A percentile compares a stretch with the other conserved stretches of the same genome.
Evolutionary conservation across 2,888 invertebrate species (phyloP).

Genomic region (Papilio protenor): DNA sequence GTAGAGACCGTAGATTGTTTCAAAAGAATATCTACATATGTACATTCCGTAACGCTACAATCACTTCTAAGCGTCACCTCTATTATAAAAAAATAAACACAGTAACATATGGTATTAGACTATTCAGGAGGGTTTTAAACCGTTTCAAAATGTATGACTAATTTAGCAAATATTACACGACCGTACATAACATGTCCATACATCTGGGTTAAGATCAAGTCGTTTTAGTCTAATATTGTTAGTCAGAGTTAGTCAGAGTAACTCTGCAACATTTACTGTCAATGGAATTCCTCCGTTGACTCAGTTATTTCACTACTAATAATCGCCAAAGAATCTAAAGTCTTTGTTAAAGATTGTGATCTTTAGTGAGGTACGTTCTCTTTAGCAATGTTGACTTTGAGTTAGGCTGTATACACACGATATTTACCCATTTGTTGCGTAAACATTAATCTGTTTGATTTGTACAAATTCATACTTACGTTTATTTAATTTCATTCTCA

Average conservation of each 20-base stretch:
- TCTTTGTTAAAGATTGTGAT: constrained; percentile 20
- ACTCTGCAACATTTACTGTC: constrained; percentile 15
- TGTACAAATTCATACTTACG: constrained; percentile 48
- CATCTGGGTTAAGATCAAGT: constrained; percentile 67
- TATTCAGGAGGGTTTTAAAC: not conserved
- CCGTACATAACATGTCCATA: constrained; percentile 40
- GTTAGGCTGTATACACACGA: constrained; percentile 54
- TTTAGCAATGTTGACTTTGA: constrained; percentile 65
- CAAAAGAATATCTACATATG: no score
- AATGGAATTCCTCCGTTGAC: constrained; percentile 30
- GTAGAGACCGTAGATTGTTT: no score
- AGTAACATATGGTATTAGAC: not conserved
- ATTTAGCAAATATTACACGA: not conserved
- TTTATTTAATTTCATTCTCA: constrained; percentile 68
- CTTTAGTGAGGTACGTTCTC: constrained; percentile 51
- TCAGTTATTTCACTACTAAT: constrained; percentile 6
- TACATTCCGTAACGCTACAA: no score
- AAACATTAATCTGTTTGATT: constrained; percentile 62
- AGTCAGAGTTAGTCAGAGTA: constrained; percentile 54
- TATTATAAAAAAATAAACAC: not conserved
- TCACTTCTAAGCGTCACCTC: no score
- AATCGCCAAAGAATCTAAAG: constrained; percentile 17
- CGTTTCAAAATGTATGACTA: not conserved
- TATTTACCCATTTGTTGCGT: constrained; percentile 71
- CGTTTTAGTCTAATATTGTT: constrained; percentile 58